Percentiles rank a stretch among this genome's conserved stretches.
Evolutionary conservation across 2,888 invertebrate species (phyloP).

Genomic region (Quadroppia sp.): DNA sequence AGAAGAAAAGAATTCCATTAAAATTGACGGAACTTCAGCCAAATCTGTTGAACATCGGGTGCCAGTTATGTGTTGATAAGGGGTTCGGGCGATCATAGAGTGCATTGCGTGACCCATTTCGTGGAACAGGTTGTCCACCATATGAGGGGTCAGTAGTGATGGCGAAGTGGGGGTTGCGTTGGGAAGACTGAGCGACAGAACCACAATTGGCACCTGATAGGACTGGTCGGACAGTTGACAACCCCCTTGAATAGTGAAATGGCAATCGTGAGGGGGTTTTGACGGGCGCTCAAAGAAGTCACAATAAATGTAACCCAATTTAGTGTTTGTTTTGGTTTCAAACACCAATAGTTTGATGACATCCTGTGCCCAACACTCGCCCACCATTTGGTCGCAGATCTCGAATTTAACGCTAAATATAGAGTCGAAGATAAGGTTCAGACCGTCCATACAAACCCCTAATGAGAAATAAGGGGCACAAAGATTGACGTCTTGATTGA

Average conservation of each 20-base stretch:
- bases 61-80: constrained; percentile 94
- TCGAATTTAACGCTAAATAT: constrained; percentile 76
- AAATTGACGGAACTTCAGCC: constrained; percentile 96
- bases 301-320: constrained; percentile 91
- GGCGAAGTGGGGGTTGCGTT: constrained; percentile 70
- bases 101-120: constrained; percentile 99
- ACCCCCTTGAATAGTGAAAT: constrained; percentile 96
- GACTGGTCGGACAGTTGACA: constrained; percentile 67
- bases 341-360: constrained; percentile 76
- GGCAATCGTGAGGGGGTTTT: constrained; percentile 97
- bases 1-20: constrained; percentile 95
- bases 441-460: constrained; percentile 93
- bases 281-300: constrained; percentile 86
- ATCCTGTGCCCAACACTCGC: constrained; percentile 81
- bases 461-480: constrained; percentile 77
- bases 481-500: constrained; percentile 24
- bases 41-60: constrained; percentile 96
- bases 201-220: constrained; percentile 59
- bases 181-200: constrained; percentile 82
- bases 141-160: constrained; percentile 72
- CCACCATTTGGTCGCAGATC: constrained; percentile 66
- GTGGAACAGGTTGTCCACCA: constrained; percentile 95
- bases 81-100: constrained; percentile 92
- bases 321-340: constrained; percentile 57
- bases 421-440: constrained; percentile 78